Evolutionary conservation across 2,888 invertebrate species (phyloP), one percentile per base, ranked within the genome.

Genomic region (Petrolisthes cinctipes): DNA sequence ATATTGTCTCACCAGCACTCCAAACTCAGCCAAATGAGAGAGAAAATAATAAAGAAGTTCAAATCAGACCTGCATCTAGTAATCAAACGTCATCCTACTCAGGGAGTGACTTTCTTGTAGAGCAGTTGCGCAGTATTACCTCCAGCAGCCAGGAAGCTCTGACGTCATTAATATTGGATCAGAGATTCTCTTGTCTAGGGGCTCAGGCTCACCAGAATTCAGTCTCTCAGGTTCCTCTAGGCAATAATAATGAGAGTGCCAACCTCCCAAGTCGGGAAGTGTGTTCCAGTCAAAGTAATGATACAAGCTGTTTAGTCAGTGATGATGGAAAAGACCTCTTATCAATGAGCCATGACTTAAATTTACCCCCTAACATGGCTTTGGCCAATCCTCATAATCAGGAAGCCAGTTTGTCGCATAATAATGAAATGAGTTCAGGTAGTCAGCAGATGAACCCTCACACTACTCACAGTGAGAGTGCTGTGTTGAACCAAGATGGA

Each of bases 1-100:
- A 88, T 37, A 68, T 87, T 0, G 57, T 88, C 66, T 61, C 84
- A 14, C 71, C 87, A 4, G 80, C 84, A 51, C 61, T 57, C n/a
- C 84, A 61, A 37, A 81, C 57, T 66, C 73, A 57, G 23, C 23
- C 80, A 54, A 75, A 66, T 71, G 81, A 79, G 56, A 80, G 83
- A 23, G 83, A 81, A 5, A 57, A 71, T 20, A 17, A 37, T n/a
- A 83, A 88, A n/a, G 81, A 80, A 57, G 20, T 75, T 57, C n/a
- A 56, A 1, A 23, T 82, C 53, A 23, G 68, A 53, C 23, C 81
- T 37, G 57, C 17, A 56, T 51, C 56, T 51, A 53, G 66, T 81
- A 86, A 66, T 76, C 81, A 86, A 75, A 14, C n/a, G 14, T 20
- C 80, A 37, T 56, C 81, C n/a, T 82, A 86, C 23, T 54, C 68